Evolutionary conservation across 2,797 vertebrate genomes (phyloP).

Genomic region (Platalea minor): DNA sequence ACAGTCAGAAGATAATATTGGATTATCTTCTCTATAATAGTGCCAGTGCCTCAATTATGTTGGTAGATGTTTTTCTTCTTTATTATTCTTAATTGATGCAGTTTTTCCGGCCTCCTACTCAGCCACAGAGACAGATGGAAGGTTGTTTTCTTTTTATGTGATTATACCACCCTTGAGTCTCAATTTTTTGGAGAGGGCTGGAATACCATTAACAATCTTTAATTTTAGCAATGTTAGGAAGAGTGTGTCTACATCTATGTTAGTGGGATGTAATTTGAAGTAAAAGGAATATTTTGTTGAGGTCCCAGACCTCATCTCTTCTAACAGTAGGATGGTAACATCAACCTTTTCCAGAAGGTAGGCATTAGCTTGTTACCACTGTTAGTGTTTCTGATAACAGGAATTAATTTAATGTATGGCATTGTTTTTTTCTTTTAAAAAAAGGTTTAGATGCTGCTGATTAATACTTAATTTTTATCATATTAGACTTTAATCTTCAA

Average conservation of each 20-base stretch:
- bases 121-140: background rate
- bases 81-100: background rate
- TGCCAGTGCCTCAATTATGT: background rate
- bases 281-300: background rate
- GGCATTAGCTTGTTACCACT: background rate
- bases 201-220: background rate
- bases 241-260: background rate
- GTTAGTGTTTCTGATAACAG: background rate
- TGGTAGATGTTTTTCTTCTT: background rate
- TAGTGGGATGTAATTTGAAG: background rate
- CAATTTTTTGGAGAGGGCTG: background rate
- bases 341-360: background rate
- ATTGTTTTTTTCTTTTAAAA: background rate
- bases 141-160: background rate
- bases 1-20: background rate
- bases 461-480: background rate
- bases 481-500: background rate
- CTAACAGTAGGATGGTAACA: background rate
- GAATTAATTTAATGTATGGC: background rate
- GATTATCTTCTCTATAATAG: background rate
- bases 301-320: background rate
- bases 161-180: background rate
- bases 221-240: background rate
- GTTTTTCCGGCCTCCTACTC: background rate
- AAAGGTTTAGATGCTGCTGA: accelerated